phyloP scores from a whole-genome alignment of 2,797 vertebrate genomes.

The Caiman crocodilus region DNA sequence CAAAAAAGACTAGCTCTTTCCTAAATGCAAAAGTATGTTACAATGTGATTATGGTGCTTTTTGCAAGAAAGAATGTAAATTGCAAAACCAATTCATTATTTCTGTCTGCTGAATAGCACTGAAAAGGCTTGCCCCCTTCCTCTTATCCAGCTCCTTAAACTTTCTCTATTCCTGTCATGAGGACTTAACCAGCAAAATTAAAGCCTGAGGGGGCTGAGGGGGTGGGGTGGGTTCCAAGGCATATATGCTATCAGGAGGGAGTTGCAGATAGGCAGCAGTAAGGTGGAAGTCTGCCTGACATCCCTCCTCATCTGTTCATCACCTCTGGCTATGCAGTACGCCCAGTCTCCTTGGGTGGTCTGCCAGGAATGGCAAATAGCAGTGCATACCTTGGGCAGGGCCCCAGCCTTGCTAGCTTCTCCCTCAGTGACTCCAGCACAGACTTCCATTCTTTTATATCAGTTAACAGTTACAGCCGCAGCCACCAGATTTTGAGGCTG shows the following conservation, averaged over 20 bases:
- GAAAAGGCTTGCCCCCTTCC: background rate
- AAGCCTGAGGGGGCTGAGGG: conserved; percentile 5
- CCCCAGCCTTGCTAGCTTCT: conserved; percentile 82
- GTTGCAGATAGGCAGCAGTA: conserved; percentile 75
- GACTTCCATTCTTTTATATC: conserved; percentile 78
- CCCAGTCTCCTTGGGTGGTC: conserved; percentile 90
- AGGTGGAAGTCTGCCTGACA: conserved; percentile 81
- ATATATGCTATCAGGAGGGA: conserved; percentile 42
- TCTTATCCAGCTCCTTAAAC: conserved; percentile 36
- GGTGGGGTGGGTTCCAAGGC: background rate
- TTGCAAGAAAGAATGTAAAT: background rate
- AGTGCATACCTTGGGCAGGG: conserved; percentile 84
- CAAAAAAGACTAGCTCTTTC: background rate
- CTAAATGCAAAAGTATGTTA: background rate
- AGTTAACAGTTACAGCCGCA: conserved; percentile 47
- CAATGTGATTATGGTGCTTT: background rate
- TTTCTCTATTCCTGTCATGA: conserved; percentile 23
- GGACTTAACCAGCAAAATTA: conserved; percentile 57
- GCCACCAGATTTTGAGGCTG: conserved; percentile 55
- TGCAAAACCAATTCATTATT: conserved; percentile 32
- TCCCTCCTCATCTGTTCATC: conserved; percentile 85
- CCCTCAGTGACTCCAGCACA: conserved; percentile 83
- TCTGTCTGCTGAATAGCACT: background rate
- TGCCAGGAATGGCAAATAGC: conserved; percentile 87
- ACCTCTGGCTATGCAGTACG: conserved; percentile 85